Conservation (phyloP, 2,113 vertebrate genomes). For the Syngnathus floridae region DNA sequence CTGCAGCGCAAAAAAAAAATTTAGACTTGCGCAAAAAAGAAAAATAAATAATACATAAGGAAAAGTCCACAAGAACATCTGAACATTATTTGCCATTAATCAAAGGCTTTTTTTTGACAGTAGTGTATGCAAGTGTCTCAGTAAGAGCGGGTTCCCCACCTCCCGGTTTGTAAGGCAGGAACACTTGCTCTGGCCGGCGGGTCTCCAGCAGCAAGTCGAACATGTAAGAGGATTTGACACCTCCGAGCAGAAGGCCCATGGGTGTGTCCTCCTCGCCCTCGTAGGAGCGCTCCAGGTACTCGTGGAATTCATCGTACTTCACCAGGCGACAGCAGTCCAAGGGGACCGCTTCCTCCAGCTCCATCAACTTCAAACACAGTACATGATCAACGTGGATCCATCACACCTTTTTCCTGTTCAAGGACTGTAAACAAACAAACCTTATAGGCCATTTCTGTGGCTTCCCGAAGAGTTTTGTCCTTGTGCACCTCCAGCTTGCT, state of each 20-base stretch:
- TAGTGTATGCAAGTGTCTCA: not conserved
- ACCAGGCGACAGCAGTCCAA: constrained; percentile 93
- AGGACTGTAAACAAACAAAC: constrained; percentile 54
- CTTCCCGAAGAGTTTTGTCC: constrained; percentile 90
- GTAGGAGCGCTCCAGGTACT: constrained; percentile 93
- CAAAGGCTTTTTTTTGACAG: no score
- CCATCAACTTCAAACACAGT: constrained; percentile 80
- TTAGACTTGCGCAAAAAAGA: no score
- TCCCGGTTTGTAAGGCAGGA: constrained; percentile 96
- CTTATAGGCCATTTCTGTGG: constrained; percentile 92
- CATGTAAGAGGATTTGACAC: constrained; percentile 97
- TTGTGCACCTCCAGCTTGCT: constrained; percentile 98
- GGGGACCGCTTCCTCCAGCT: constrained; percentile 80
- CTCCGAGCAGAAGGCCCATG: constrained; percentile 92
- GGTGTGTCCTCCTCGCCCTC: constrained; percentile 92
- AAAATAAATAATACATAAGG: no score
- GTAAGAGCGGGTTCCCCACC: constrained; percentile 67
- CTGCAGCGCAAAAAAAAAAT: no score
- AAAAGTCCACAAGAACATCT: no score
- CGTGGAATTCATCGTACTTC: constrained; percentile 97
- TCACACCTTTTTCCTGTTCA: not conserved
- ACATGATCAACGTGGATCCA: not conserved
- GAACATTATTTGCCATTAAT: no score
- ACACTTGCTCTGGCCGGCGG: constrained; percentile 83
- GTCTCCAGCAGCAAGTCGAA: constrained; percentile 95